Percentiles rank a stretch among this genome's conserved stretches.
phyloP scores from a whole-genome alignment of 2,113 vertebrate species.

The Pica pica region DNA sequence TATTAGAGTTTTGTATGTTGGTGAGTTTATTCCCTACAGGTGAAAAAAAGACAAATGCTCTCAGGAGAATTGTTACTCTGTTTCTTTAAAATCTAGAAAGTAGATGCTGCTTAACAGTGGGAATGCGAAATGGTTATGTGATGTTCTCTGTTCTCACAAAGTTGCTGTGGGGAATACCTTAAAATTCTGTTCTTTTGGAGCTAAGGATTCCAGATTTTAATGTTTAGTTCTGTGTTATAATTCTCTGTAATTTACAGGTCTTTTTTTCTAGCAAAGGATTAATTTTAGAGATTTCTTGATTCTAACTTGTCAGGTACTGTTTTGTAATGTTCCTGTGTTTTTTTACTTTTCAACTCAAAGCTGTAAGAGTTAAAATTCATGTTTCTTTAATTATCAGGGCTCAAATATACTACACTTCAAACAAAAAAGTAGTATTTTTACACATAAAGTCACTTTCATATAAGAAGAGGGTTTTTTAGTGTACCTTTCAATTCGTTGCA shows the following conservation, averaged over 20 bases:
- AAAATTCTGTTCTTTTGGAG: background rate
- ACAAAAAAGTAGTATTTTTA: background rate
- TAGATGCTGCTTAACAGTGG: background rate
- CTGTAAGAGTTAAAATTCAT: background rate
- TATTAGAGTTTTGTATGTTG: background rate
- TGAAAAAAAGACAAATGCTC: background rate
- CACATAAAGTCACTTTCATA: background rate
- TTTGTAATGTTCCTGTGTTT: background rate
- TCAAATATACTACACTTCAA: background rate
- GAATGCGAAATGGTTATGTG: background rate
- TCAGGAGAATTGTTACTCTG: background rate
- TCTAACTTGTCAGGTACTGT: background rate
- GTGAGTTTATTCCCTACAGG: background rate
- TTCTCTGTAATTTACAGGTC: background rate
- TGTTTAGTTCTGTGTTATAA: background rate
- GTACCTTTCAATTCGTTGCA: background rate
- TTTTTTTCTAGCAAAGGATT: background rate
- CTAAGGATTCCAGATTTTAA: background rate
- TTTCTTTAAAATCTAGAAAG: background rate
- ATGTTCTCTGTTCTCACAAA: background rate
- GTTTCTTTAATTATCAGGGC: background rate
- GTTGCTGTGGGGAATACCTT: background rate
- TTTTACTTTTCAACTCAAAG: background rate
- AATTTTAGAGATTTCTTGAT: background rate
- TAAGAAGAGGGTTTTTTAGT: background rate